Evolutionary conservation across 2,113 vertebrate species (phyloP), one percentile per base, ranked within the genome.

Genomic region (Clupea harengus): DNA sequence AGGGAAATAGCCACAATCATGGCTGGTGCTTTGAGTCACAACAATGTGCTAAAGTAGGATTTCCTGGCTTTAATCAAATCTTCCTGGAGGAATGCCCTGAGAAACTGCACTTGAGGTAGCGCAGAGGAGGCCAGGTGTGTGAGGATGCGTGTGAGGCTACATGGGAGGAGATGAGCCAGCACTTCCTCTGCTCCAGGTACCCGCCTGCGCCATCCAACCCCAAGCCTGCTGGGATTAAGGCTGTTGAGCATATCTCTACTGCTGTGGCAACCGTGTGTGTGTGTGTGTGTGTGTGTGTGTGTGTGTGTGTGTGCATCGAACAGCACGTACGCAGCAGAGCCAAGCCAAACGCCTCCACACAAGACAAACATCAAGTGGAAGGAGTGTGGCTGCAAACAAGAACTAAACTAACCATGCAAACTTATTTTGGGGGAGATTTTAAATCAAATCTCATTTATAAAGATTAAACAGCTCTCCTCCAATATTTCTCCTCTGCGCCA

Each of bases 291-390:
- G 3, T 83, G 60, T 18, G 6, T 86, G 54, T 82, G 85, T 82
- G 85, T 86, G 80, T 82, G 85, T 44, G 49, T 18, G 46, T 75
- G 20, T 72, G 60, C 85, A 81, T 81, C 64, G 85, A 90, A 86
- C 85, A 0, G 91, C 93, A 94, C 89, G 92, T 93, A 95, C 88
- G 46, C 93, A 93, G 80, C 22, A 84, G 81, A 88, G 83, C 82
- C 72, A 87, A 89, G 92, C 91, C 92, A 91, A 91, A 89, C 82
- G 39, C 88, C 90, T 91, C 86, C 88, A 85, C 88, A 86, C 46
- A 87, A 89, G 85, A 88, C 91, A 88, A 92, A 92, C 72, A 78
- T 13, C 72, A 39, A 32, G 72, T 39, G 39, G 72, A 11, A 84
- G 39, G 47, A 88, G 64, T 50, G 86, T 60, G 81, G 86, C 82